Base-by-base conservation (phyloP, 2,888 invertebrate genomes). In the Pheosia gnoma region DNA sequence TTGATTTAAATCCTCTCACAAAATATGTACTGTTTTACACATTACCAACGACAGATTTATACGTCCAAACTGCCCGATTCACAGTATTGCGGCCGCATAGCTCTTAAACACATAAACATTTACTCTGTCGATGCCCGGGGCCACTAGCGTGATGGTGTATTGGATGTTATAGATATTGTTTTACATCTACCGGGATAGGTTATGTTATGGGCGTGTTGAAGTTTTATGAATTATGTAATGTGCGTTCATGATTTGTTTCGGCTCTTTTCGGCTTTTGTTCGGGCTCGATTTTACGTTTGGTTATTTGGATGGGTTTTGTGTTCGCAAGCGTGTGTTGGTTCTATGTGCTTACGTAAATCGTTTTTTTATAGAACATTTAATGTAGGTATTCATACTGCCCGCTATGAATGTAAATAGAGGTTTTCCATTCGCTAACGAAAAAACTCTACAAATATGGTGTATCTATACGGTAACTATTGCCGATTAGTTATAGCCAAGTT, bases 21-120 rank as follows among this genome's bases (percentile, higher is more conserved):
- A 89, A 87, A 88, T 89, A 90, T 90, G 87, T 87, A 91, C 87
- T 91, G 90, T 84, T 89, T 89, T 87, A 90, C 87, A 78, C 72
- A 60, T 66, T 65, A 66, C 75, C 74, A 84, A 66, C 84, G 92
- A 93, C 72, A 82, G 92, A 93, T 93, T 93, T 92, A 93, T 90
- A 75, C 71, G 79, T 74, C 72, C 73, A 81, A 85, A 84, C 84
- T 79, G 80, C 80, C 82, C 83, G 86, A 87, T 85, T 86, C 88
- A 82, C 80, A 77, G 77, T 77, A 85, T 82, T 85, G 83, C 81
- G 79, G 67, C 78, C 70, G 77, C 81, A 81, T 82, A 77, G 79
- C 72, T 80, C 82, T 84, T 83, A 81, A 83, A 82, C 80, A 80
- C 75, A 78, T 81, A 87, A 89, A 90, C 88, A 88, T 89, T 90